phyloP scores from a whole-genome alignment of 1,140 invertebrate genomes.

The Ctenoplectra terminalis region DNA sequence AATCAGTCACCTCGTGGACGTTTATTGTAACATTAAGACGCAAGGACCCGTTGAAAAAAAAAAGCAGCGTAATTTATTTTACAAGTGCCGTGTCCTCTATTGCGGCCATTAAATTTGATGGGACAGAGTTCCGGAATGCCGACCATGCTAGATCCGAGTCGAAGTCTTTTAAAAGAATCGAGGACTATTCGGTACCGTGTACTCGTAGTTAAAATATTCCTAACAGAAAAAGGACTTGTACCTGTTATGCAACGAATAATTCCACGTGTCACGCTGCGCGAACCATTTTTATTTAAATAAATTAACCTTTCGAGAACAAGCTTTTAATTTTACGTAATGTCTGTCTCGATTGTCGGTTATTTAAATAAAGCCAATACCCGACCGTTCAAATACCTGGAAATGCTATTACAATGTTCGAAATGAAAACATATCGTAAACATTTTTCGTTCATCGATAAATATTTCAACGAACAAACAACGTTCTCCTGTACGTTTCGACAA shows the following conservation, averaged over 20 bases:
- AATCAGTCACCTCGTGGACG: conserved; percentile 59
- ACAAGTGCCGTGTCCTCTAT: conserved; percentile 60
- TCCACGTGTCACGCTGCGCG: background rate
- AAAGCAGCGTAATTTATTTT: conserved; percentile 62
- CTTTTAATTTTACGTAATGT: background rate
- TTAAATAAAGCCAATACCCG: background rate
- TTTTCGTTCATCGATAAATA: background rate
- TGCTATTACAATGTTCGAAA: background rate
- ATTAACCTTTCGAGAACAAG: background rate
- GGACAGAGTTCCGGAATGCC: conserved; percentile 58
- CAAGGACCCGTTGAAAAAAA: conserved; percentile 20
- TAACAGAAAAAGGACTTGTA: background rate
- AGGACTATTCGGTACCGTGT: background rate
- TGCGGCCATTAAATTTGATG: conserved; percentile 62
- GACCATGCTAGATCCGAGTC: conserved; percentile 45
- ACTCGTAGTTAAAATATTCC: background rate
- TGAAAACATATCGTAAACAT: background rate
- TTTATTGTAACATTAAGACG: conserved; percentile 56
- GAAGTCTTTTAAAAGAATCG: conserved; percentile 9
- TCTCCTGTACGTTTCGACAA: background rate
- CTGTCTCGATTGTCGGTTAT: background rate
- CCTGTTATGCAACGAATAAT: background rate
- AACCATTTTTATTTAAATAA: background rate
- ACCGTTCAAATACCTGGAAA: background rate
- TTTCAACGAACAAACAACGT: background rate